Evolutionary conservation across 2,797 vertebrate genomes (phyloP), one percentile per base, ranked within the genome.

Genomic region (Pristis pectinata): DNA sequence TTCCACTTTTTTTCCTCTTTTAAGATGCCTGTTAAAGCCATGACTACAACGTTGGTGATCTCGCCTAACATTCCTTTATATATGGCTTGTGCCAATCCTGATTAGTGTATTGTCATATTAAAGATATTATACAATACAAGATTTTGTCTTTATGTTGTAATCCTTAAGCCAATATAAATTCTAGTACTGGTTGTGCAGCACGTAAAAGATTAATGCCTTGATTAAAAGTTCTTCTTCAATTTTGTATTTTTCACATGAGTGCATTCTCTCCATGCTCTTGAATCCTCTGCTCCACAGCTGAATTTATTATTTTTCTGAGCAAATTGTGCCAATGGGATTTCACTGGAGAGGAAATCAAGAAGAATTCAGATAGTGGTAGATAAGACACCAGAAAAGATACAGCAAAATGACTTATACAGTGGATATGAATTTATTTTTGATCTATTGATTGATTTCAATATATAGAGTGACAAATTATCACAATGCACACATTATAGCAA

Each of bases 171-270:
- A 41, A 41, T n/a, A 41, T 64, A 64, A 91, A 64, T 37, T 91
- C 34, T 64, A 37, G 34, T 56, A n/a, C 87, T 91, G 87, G 59
- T 91, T 91, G 61, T 67, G 87, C 87, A 91, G 2, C 49, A 22
- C 59, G 3, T 61, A 67, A n/a, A 91, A 41, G 59, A 67, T 67
- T 91, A 91, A n/a, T 67, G n/a, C 19, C 59, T 91, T 17, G n/a
- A 91, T 91, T 91, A 91, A 61, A 59, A 91, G 87, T 67, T 91
- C 59, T 67, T n/a, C 87, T 91, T 91, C 34, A 67, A 91, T 91
- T 91, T 91, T 91, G 91, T 91, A 67, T 41, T 41, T 91, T 89
- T 30, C 85, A 89, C 56, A n/a, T 61, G 85, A 89, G 30, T 2
- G 4, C 85, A 89, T n/a, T 85, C 85, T 89, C 44, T 56, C 44